Conservation (phyloP, 1,140 invertebrate genomes). For the Sitodiplosis mosellana region DNA sequence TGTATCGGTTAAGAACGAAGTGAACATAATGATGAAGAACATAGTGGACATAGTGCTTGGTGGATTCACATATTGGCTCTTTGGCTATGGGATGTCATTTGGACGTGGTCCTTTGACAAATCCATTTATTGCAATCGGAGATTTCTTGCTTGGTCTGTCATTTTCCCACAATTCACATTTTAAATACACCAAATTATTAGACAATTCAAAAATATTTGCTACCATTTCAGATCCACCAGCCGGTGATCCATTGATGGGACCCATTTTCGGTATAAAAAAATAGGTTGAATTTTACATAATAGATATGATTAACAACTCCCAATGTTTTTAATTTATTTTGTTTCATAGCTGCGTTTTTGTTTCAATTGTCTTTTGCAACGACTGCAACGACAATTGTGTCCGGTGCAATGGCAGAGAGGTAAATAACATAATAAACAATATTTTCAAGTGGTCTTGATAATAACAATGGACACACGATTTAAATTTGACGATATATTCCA, state of each 20-base stretch:
- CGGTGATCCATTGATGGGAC: slow-evolving; percentile 51
- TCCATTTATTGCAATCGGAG: slow-evolving; percentile 52
- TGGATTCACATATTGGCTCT: slow-evolving; percentile 77
- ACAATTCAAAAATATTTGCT: too few species aligned
- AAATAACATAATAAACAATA: too few species aligned
- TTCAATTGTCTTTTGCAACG: slow-evolving; percentile 77
- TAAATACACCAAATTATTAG: too few species aligned
- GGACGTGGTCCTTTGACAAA: slow-evolving; percentile 50
- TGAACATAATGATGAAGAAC: slow-evolving; percentile 97
- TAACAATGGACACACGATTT: too few species aligned
- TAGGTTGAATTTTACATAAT: too few species aligned
- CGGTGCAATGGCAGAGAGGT: slow-evolving; percentile 80
- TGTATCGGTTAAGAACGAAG: slow-evolving; percentile 84
- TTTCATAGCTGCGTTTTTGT: slow-evolving; percentile 49
- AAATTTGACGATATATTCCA: too few species aligned
- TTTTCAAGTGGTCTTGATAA: too few species aligned
- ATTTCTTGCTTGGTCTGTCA: slow-evolving; percentile 30
- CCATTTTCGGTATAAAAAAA: slow-evolving; percentile 31
- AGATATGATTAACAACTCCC: too few species aligned
- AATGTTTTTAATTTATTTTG: too few species aligned
- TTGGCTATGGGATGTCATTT: slow-evolving; percentile 84
- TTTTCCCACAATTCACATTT: too few species aligned
- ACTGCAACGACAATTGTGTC: slow-evolving; percentile 82
- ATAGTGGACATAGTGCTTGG: slow-evolving; percentile 82
- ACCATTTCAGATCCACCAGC: slow-evolving; percentile 45